Evolutionary conservation across 2,113 vertebrate species (phyloP).

Genomic region (Caretta caretta): DNA sequence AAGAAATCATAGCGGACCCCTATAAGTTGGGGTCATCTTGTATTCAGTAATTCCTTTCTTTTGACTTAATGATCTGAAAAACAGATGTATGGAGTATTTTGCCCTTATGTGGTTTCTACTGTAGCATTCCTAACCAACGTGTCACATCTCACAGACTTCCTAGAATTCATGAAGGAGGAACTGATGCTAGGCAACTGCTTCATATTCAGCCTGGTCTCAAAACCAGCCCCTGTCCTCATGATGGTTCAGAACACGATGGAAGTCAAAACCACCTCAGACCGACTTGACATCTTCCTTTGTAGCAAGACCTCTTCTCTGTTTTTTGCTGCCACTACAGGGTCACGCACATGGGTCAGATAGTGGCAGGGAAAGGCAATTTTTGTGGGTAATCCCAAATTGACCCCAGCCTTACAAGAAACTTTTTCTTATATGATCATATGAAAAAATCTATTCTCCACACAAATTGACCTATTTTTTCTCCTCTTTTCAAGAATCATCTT

Average conservation of each 20-base stretch:
- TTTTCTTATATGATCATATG: neutral
- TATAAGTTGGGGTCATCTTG: neutral
- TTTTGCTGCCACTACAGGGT: neutral
- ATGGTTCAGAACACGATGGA: neutral
- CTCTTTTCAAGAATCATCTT: neutral
- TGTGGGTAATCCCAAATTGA: neutral
- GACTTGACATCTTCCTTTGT: neutral
- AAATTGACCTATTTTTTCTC: neutral
- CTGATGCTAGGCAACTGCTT: neutral
- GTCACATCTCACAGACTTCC: neutral
- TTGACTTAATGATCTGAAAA: neutral
- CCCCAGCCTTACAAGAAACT: neutral
- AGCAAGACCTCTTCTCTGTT: neutral
- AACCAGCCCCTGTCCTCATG: neutral
- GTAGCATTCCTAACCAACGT: neutral
- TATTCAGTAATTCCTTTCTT: neutral
- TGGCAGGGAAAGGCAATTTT: neutral
- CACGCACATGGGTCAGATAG: neutral
- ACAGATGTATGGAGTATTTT: accelerated
- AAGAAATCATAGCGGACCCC: neutral
- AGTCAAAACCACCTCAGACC: neutral
- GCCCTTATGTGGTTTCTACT: neutral
- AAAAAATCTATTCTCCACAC: neutral
- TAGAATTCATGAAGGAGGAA: neutral
- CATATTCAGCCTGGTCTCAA: neutral